Evolutionary conservation across 2,888 invertebrate genomes (phyloP), one percentile per base, ranked within the genome.

Genomic region (Pterobdella sp.): DNA sequence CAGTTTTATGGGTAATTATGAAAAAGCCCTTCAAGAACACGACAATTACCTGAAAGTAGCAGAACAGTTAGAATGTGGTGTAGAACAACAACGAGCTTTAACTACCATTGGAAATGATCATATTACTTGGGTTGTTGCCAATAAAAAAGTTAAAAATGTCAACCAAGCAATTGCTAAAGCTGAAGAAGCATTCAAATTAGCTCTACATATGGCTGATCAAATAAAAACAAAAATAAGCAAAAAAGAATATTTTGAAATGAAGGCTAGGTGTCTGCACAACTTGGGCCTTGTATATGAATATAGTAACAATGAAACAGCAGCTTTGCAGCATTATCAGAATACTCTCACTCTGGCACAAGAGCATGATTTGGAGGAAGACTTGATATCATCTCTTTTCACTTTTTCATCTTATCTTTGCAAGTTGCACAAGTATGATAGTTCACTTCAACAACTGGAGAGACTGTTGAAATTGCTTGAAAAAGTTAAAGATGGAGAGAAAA

Each of bases 51-150:
- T 71, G 71, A 34, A 71, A n/a, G 26, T 52, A 29, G 60, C 71
- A 4, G 37, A 56, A 22, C 56, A 52, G 29, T 49, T 52, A 22
- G 56, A 52, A 26, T 63, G 71, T 37, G 32, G 56, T 22, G 63
- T 71, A 1, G 71, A 71, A 29, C 52, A 71, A 31, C 71, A 71
- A 29, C 18, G 71, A 31, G 71, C 71, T 14, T 63, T 56, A 2
- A 35, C 35, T n/a, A 71, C 71, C 1, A 42, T 71, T 1, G 71
- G 71, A n/a, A 71, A 71, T 37, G 56, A 52, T 7, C 63, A 71
- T 63, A 32, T 71, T 22, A 36, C 52, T 4, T 63, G 52, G n/a
- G 71, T 52, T 2, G 35, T n/a, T 10, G 35, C 14, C 4, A 35
- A 26, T 26, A 56, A 32, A 37, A 36, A 63, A 2, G 22, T 2